Conservation (phyloP, 1,140 invertebrate species). For the Eriosoma lanigerum region DNA sequence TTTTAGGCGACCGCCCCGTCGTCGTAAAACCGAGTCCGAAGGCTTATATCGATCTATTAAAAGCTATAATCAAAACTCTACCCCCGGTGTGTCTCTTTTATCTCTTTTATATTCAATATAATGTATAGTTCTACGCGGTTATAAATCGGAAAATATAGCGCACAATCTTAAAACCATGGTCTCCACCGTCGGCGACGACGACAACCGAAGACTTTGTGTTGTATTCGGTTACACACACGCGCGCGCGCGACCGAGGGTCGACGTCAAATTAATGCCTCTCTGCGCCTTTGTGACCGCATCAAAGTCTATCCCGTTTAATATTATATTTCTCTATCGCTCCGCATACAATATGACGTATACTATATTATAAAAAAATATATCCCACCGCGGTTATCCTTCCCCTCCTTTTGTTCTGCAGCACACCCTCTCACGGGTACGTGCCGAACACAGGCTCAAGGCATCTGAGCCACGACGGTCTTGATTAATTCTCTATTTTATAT, state of each 20-base stretch:
- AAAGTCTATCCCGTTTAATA: conserved; percentile 39
- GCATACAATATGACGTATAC: not conserved
- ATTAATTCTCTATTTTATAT: conserved; percentile 9
- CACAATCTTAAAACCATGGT: conserved; percentile 16
- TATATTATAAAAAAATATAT: not conserved
- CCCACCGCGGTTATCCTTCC: not conserved
- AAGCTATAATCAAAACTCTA: conserved; percentile 15
- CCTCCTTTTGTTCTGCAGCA: not conserved
- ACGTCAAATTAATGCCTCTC: conserved; percentile 40
- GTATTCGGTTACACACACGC: conserved; percentile 30
- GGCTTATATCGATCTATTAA: conserved; percentile 32
- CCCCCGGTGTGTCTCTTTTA: conserved; percentile 5
- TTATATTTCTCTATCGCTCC: not conserved
- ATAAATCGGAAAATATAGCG: not conserved
- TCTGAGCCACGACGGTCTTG: too few relatives aligned
- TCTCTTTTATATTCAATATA: conserved; percentile 7
- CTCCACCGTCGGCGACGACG: not conserved
- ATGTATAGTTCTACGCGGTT: not conserved
- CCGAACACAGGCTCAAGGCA: not conserved
- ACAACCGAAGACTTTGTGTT: not conserved
- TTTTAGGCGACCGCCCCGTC: not conserved
- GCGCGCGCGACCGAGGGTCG: not conserved
- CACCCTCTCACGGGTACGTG: not conserved
- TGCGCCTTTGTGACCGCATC: conserved; percentile 36
- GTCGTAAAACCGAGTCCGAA: not conserved